Percentiles rank a stretch among this genome's conserved stretches.
phyloP scores from a whole-genome alignment of 2,888 invertebrate genomes.

The Nycteola revayana region DNA sequence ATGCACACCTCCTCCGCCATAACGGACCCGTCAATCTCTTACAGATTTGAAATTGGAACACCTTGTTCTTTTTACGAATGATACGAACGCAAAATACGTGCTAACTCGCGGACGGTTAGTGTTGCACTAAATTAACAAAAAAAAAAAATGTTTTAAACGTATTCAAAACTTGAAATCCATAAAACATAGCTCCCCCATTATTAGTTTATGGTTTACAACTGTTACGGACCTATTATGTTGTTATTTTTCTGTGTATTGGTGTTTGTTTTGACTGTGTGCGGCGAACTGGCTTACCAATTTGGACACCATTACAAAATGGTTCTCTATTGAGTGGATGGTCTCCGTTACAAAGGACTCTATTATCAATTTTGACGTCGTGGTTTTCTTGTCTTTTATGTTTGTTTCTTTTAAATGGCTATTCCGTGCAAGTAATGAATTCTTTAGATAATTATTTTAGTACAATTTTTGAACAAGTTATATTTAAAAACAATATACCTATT shows the following conservation, averaged over 20 bases:
- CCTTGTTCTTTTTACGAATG: conserved; percentile 24
- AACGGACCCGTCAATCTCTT: conserved; percentile 57
- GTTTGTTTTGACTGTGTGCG: conserved; percentile 77
- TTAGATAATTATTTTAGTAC: too few species aligned
- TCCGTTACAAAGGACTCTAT: not conserved
- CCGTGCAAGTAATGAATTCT: too few species aligned
- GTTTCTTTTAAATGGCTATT: too few species aligned
- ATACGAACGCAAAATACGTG: conserved; percentile 50
- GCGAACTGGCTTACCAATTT: conserved; percentile 65
- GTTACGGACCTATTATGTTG: conserved; percentile 74
- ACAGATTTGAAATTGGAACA: conserved; percentile 53
- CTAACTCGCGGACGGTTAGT: conserved; percentile 59
- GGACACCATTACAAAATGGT: conserved; percentile 56
- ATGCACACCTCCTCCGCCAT: conserved; percentile 64
- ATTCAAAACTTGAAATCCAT: conserved; percentile 78
- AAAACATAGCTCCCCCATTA: conserved; percentile 82
- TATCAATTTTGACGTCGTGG: too few species aligned
- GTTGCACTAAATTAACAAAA: conserved; percentile 73
- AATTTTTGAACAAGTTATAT: too few species aligned
- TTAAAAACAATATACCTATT: too few species aligned
- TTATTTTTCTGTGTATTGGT: conserved; percentile 71
- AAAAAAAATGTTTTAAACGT: conserved; percentile 63
- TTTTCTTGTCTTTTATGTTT: too few species aligned
- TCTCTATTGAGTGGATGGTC: conserved; percentile 53
- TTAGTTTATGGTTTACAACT: conserved; percentile 79